Evolutionary conservation across 2,797 vertebrate genomes (phyloP), one percentile per base, ranked within the genome.

Genomic region (Alectoris magna): DNA sequence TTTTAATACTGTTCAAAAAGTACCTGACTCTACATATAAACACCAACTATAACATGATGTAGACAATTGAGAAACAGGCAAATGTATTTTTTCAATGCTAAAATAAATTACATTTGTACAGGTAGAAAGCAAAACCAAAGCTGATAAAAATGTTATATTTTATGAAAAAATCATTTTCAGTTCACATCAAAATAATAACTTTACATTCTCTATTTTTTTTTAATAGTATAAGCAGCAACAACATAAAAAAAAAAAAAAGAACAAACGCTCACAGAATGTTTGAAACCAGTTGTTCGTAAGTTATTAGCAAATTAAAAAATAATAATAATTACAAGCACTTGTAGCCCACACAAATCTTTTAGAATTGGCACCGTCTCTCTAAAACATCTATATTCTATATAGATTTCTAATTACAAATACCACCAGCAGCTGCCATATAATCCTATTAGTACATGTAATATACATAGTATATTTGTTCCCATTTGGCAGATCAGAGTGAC

Each of bases 171-270:
- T 98, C 96, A 97, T 98, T 97, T 98, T 97, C 97, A 98, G 92
- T 98, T 98, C 97, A 99, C 98, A 98, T 97, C 97, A 97, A 98
- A 98, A 98, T 97, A 97, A 98, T 98, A 98, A 98, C 97, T 98
- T 98, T 98, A 99, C 98, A 99, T 99, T 99, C 98, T 98, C 98
- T 97, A 98, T 96, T 97, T 97, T 41, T 41, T 98, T 98, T 98
- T 98, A 98, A 96, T 98, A 97, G 96, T 97, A 97, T 97, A 98
- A 98, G 98, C 98, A 97, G 97, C 96, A 98, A 98, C 98, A 96
- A 96, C 97, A 95, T 97, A 97, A 97, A 97, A 41, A 39, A 97
- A 97, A 41, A 39, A 39, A 39, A 97, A 91, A 97, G 90, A 97
- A 97, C 92, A 97, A 97, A 98, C 48, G 11, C 95, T 95, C 97